Percentiles rank a stretch among this genome's conserved stretches.
phyloP scores from a whole-genome alignment of 2,888 invertebrate species.

The Xylota segnis region DNA sequence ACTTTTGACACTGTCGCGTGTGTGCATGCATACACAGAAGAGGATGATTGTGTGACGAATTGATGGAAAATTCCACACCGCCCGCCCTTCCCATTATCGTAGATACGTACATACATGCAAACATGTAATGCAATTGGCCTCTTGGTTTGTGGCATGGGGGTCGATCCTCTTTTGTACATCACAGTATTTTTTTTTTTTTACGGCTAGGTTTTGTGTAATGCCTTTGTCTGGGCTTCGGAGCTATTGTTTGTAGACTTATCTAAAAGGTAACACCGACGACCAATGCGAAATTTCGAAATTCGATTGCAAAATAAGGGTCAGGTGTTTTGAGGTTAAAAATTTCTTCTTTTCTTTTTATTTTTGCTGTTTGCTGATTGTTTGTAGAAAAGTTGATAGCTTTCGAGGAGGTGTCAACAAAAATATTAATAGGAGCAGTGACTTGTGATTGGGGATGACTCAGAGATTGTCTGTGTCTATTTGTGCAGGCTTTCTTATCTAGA shows the following conservation, averaged over 20 bases:
- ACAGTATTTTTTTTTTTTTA: background rate
- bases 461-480: background rate
- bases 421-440: background rate
- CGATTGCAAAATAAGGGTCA: background rate
- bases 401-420: background rate
- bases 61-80: background rate
- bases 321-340: constrained; percentile 1
- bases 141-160: constrained; percentile 8
- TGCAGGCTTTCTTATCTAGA: background rate
- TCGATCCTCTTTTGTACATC: constrained; percentile 13
- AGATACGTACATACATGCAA: background rate
- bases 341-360: background rate
- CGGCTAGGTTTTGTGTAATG: constrained; percentile 20
- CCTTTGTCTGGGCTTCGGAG: constrained; percentile 7
- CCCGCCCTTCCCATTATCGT: background rate
- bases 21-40: background rate
- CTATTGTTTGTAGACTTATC: constrained; percentile 9
- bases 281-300: constrained; percentile 17
- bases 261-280: constrained; percentile 1
- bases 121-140: constrained; percentile 9
- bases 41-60: constrained; percentile 6
- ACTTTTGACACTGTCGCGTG: constrained; percentile 18
- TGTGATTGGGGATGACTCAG: background rate
- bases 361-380: background rate
- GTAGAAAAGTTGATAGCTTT: background rate